Evolutionary conservation across 1,140 invertebrate species (phyloP).

Genomic region (Pogonomyrmex californicus): DNA sequence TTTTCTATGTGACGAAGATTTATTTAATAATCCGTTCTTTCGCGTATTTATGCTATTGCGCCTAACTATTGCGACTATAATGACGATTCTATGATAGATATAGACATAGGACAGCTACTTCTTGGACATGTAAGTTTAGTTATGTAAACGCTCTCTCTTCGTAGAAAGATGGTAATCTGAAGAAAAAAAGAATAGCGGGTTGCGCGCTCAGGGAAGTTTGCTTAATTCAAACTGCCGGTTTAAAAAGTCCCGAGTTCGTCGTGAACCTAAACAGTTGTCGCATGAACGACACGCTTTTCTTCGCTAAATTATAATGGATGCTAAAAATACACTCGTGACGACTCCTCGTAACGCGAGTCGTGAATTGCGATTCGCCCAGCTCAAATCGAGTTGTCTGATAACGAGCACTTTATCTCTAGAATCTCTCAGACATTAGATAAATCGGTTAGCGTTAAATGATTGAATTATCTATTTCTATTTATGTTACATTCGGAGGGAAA

Average conservation of each 20-base stretch:
- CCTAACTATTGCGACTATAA: neutral
- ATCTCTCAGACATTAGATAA: neutral
- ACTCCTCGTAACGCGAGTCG: neutral
- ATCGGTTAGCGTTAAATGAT: neutral
- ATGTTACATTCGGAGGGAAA: neutral
- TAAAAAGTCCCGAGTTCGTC: constrained; percentile 1
- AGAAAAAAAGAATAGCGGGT: neutral
- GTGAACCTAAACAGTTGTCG: neutral
- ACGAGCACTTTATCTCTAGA: neutral
- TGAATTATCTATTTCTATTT: neutral
- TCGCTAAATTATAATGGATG: neutral
- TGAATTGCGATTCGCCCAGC: neutral
- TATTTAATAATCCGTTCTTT: neutral
- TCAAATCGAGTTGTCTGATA: neutral
- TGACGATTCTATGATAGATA: neutral
- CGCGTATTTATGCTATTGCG: neutral
- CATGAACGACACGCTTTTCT: neutral
- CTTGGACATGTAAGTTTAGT: neutral
- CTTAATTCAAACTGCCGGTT: neutral
- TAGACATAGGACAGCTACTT: neutral
- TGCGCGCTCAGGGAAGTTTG: too few species aligned
- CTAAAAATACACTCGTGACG: neutral
- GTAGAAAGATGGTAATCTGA: neutral
- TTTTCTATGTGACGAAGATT: neutral
- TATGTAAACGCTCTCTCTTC: constrained; percentile 7